These are phyloP conservation scores for Leptopilina clavipes DNA, from an alignment of 1,140 invertebrate genomes.

Conservation along the genomic window DNA sequence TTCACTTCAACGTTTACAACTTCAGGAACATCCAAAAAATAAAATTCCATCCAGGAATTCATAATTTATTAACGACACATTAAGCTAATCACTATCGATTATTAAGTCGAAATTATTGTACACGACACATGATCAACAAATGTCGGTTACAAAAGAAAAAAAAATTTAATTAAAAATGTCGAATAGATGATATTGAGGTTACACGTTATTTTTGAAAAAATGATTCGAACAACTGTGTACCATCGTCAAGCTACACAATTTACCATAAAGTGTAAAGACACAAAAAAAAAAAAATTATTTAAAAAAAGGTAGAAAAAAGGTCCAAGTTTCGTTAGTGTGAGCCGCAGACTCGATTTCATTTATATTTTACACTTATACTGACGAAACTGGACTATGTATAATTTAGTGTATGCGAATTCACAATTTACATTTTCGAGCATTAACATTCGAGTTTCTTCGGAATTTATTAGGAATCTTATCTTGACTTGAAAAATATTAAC, in stretches of 20 bases:
- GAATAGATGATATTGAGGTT: neutral
- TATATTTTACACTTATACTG: conserved; percentile 18
- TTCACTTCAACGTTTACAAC: too few species aligned
- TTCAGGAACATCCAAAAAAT: neutral
- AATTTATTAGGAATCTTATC: neutral
- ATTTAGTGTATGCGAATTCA: conserved; percentile 1
- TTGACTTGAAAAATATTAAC: conserved; percentile 12
- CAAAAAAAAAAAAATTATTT: neutral
- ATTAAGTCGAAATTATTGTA: neutral
- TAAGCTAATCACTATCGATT: conserved; percentile 15
- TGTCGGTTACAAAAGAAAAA: conserved; percentile 2
- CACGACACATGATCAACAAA: conserved; percentile 23
- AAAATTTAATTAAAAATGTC: conserved; percentile 3
- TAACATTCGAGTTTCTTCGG: conserved; percentile 11
- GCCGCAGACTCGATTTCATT: conserved; percentile 8
- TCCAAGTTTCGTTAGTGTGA: conserved; percentile 2
- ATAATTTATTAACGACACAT: conserved; percentile 25
- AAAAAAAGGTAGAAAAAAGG: neutral
- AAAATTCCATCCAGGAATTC: neutral
- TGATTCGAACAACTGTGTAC: conserved; percentile 1
- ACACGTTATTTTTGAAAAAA: conserved; percentile 2
- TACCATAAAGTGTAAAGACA: neutral
- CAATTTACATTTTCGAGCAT: conserved; percentile 18
- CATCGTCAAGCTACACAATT: conserved; percentile 17
- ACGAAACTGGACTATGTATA: neutral